A percentile compares a stretch with the other conserved stretches of the same genome.
Evolutionary conservation across 1,140 invertebrate species (phyloP).

Genomic region (Tetragnatha versicolor): DNA sequence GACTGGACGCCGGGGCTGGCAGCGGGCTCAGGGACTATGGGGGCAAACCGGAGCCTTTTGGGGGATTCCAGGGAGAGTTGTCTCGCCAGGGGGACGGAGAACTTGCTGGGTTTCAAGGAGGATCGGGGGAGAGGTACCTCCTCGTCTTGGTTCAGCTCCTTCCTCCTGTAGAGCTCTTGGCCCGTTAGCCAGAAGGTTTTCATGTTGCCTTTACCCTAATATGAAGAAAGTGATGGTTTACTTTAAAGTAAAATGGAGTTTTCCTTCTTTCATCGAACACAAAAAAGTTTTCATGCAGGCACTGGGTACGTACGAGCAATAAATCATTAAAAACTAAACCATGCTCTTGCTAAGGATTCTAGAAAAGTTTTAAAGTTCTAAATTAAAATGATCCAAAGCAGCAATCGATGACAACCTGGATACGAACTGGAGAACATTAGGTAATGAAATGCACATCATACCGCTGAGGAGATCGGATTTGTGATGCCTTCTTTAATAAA

Average conservation of each 20-base stretch:
- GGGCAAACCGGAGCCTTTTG: not conserved
- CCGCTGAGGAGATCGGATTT: too few species aligned
- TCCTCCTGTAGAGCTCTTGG: slow-evolving; percentile 68
- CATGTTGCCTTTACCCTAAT: slow-evolving; percentile 86
- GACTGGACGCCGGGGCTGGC: too few species aligned
- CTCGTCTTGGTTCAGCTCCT: not conserved
- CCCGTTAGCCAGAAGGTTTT: slow-evolving; percentile 86
- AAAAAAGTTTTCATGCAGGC: not conserved
- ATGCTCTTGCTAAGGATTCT: too few species aligned
- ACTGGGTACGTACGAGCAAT: not conserved
- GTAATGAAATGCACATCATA: too few species aligned
- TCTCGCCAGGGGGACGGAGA: not conserved
- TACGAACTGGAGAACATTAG: too few species aligned
- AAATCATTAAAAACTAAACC: too few species aligned
- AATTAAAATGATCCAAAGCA: too few species aligned
- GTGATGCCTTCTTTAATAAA: too few species aligned
- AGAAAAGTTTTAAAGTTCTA: too few species aligned
- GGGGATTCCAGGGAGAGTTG: slow-evolving; percentile 5
- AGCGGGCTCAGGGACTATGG: too few species aligned
- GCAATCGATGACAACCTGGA: too few species aligned
- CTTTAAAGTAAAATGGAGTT: not conserved
- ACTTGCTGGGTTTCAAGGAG: slow-evolving; percentile 3
- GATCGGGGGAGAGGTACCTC: not conserved
- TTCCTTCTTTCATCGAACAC: not conserved
- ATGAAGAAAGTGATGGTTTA: not conserved